These are phyloP conservation scores for Ephialtes manifestator DNA, from an alignment of 2,888 invertebrate species.

Conservation along the genomic window DNA sequence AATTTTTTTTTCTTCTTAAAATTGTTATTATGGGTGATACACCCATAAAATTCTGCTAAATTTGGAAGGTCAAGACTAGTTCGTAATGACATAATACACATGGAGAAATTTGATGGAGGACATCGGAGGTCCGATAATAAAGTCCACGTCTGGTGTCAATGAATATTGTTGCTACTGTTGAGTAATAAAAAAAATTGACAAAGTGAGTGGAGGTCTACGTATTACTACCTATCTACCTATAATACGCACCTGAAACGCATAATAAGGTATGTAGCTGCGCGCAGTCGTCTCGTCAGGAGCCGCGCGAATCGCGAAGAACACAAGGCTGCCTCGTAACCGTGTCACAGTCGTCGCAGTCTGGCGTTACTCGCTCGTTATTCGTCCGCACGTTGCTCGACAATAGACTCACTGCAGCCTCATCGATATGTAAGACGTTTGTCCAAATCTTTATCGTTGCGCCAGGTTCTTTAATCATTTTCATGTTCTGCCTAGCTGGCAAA, in stretches of 20 bases:
- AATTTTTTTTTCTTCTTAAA: too few species aligned
- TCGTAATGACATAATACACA: too few species aligned
- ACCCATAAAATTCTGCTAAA: too few species aligned
- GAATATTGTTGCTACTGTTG: too few species aligned
- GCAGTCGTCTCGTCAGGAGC: constrained; percentile 54
- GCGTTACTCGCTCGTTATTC: constrained; percentile 63
- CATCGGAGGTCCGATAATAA: too few species aligned
- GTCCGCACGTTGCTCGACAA: constrained; percentile 43
- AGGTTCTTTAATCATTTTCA: constrained; percentile 77
- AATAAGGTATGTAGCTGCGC: constrained; percentile 52
- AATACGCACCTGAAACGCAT: constrained; percentile 73
- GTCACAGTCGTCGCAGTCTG: constrained; percentile 81
- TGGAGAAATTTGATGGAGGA: too few species aligned
- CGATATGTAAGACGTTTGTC: constrained; percentile 82
- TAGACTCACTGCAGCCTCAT: constrained; percentile 74
- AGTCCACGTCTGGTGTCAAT: too few species aligned
- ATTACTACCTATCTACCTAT: constrained; percentile 47
- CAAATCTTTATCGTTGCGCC: constrained; percentile 80
- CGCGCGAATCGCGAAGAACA: constrained; percentile 68
- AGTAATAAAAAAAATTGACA: not conserved
- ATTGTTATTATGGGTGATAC: too few species aligned
- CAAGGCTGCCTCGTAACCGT: constrained; percentile 82
- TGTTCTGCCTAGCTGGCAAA: constrained; percentile 25
- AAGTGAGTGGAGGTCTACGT: not conserved
- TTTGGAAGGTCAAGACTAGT: too few species aligned